Base-by-base conservation (phyloP, 1,140 invertebrate species). In the Ptiloglossa arizonensis region DNA sequence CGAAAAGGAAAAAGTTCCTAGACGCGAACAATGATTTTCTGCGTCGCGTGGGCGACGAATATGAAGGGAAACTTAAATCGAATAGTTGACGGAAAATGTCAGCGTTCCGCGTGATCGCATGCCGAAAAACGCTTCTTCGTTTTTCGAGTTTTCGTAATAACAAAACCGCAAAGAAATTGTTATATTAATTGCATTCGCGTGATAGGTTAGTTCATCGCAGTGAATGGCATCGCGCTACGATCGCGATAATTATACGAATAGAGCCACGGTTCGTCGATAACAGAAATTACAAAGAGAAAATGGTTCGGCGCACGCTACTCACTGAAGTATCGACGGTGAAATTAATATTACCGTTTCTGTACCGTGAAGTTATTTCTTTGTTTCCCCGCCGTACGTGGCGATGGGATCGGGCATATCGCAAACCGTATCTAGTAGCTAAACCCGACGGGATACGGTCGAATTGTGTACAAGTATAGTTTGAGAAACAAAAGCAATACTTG, bases 271-370 rank as follows among this genome's bases (percentile, higher is more conserved):
- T 57, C 52, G 41, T 46, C 52, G 72, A 68, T 75, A 68, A 35
- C 52, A 57, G 50, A 57, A 67, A 75, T 35, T 75, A 46, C 63
- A 68, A 57, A 68, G 72, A 46, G 72, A 75, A 75, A 75, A 75
- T 75, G 72, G 63, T 29, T 75, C 38, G 52, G 8, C 17, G 50
- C 72, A 57, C 63, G 62, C 50, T 22, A 67, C 62, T 27, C 8
- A 4, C 46, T 19, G 17, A 64, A 38, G 71, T 64, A 73, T 73
- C 48, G 59, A 64, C 60, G 48, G 48, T 54, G 35, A 64, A 73
- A 73, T 22, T 59, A 64, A 73, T 64, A 64, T 73, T 54, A 54
- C 35, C 22, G 46, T 73, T 73, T 38, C 46, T 38, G 5, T 46
- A 71, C 68, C 59, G 46, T 64, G 46, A 54, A 73, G 35, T 64